A percentile compares a stretch with the other conserved stretches of the same genome.
Conservation (phyloP, 2,888 invertebrate species). For the Cremastinae sp. region DNA sequence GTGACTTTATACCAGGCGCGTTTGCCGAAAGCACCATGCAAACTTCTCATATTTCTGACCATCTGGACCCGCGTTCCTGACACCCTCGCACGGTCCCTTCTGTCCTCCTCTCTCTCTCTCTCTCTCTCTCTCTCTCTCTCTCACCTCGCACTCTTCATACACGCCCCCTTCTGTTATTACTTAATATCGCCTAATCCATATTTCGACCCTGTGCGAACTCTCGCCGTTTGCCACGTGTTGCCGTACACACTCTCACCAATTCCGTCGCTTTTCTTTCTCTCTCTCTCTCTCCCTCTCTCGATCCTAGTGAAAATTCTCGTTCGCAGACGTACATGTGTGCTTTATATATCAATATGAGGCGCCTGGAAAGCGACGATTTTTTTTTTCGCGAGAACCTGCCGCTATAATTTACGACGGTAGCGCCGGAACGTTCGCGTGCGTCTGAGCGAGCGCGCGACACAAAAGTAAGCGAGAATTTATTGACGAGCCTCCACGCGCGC, state of each 20-base stretch:
- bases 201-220: slow-evolving; percentile 56
- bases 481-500: slow-evolving; percentile 48
- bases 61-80: slow-evolving; percentile 66
- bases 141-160: slow-evolving; percentile 14
- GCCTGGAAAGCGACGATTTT: slow-evolving; percentile 38
- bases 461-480: slow-evolving; percentile 53
- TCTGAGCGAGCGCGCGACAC: neutral
- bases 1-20: slow-evolving; percentile 60
- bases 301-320: neutral
- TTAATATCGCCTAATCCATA: slow-evolving; percentile 70
- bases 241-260: slow-evolving; percentile 49
- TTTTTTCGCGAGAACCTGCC: slow-evolving; percentile 31
- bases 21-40: slow-evolving; percentile 63
- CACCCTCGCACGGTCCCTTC: slow-evolving; percentile 29
- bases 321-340: neutral
- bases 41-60: slow-evolving; percentile 72
- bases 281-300: slow-evolving; percentile 25
- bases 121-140: no score
- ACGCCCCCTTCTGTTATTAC: slow-evolving; percentile 64
- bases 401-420: slow-evolving; percentile 53
- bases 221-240: slow-evolving; percentile 55
- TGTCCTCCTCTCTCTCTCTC: neutral
- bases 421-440: neutral
- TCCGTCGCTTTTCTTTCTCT: slow-evolving; percentile 31
- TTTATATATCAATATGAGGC: slow-evolving; percentile 14